phyloP scores from a whole-genome alignment of 2,888 invertebrate genomes.

The Campoplex nolae region DNA sequence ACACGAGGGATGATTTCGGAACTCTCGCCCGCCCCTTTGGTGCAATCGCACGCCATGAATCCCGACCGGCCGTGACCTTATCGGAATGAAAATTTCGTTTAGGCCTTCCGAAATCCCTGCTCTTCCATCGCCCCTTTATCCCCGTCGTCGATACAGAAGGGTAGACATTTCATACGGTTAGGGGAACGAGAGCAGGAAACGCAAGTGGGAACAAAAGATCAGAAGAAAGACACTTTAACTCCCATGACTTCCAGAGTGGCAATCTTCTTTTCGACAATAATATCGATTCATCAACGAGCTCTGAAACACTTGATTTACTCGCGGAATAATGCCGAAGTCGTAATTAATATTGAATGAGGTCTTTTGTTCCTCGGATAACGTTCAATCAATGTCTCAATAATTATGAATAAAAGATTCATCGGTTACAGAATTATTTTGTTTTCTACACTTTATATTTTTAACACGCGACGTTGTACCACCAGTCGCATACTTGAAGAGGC shows the following conservation, averaged over 20 bases:
- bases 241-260: slow-evolving; percentile 5
- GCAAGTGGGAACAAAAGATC: slow-evolving; percentile 38
- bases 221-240: slow-evolving; percentile 19
- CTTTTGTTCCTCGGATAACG: slow-evolving; percentile 2
- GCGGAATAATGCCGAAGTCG: neutral
- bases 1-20: slow-evolving; percentile 1
- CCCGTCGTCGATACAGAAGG: slow-evolving; percentile 32
- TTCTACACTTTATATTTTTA: slow-evolving; percentile 45
- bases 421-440: slow-evolving; percentile 1
- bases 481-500: slow-evolving; percentile 81
- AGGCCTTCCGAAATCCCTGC: slow-evolving; percentile 47
- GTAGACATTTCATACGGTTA: slow-evolving; percentile 14
- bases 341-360: slow-evolving; percentile 5
- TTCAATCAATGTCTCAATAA: slow-evolving; percentile 41
- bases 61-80: slow-evolving; percentile 39
- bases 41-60: slow-evolving; percentile 35
- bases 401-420: slow-evolving; percentile 16
- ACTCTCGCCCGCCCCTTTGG: slow-evolving; percentile 44
- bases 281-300: neutral
- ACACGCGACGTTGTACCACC: slow-evolving; percentile 82
- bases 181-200: neutral
- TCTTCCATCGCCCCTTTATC: neutral
- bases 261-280: slow-evolving; percentile 19
- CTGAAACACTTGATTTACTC: neutral
- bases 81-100: slow-evolving; percentile 58